Evolutionary conservation across 1,140 invertebrate genomes (phyloP).

Genomic region (Drosophila dunni): DNA sequence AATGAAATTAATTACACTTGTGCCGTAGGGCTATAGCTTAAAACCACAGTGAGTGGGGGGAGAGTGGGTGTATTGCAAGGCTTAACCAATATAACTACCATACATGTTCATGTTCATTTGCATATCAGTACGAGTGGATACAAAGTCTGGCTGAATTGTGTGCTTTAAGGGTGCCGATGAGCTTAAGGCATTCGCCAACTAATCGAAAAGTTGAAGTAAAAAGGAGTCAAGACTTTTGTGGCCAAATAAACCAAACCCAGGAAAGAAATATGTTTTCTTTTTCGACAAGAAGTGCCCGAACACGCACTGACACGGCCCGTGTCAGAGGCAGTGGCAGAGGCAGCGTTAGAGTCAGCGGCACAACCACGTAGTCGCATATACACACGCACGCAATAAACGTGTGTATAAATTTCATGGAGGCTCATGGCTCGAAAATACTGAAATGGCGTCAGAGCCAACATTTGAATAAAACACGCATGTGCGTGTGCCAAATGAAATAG

Average conservation of each 20-base stretch:
- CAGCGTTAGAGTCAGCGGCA: not conserved
- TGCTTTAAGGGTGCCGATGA: constrained; percentile 48
- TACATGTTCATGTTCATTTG: constrained; percentile 14
- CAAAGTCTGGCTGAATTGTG: not conserved
- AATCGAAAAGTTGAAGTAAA: constrained; percentile 44
- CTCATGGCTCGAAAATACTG: constrained; percentile 47
- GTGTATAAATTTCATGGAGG: constrained; percentile 69
- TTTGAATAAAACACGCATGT: constrained; percentile 76
- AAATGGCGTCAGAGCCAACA: constrained; percentile 74
- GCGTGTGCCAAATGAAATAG: constrained; percentile 60
- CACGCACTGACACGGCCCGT: not conserved
- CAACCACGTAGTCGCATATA: constrained; percentile 22
- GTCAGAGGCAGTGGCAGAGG: not conserved
- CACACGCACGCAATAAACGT: constrained; percentile 65
- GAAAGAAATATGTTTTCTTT: constrained; percentile 56
- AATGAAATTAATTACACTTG: constrained; percentile 74
- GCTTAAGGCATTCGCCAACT: constrained; percentile 33
- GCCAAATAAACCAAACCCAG: constrained; percentile 36
- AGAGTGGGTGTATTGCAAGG: not conserved
- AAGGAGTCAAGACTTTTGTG: constrained; percentile 31
- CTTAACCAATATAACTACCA: not conserved
- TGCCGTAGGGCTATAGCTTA: constrained; percentile 7
- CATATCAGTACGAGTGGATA: constrained; percentile 19
- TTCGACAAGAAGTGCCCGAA: constrained; percentile 29
- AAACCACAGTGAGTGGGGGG: constrained; percentile 4